Evolutionary conservation across 2,888 invertebrate species (phyloP), one percentile per base, ranked within the genome.

Genomic region (Minunthozetes semirufus): DNA sequence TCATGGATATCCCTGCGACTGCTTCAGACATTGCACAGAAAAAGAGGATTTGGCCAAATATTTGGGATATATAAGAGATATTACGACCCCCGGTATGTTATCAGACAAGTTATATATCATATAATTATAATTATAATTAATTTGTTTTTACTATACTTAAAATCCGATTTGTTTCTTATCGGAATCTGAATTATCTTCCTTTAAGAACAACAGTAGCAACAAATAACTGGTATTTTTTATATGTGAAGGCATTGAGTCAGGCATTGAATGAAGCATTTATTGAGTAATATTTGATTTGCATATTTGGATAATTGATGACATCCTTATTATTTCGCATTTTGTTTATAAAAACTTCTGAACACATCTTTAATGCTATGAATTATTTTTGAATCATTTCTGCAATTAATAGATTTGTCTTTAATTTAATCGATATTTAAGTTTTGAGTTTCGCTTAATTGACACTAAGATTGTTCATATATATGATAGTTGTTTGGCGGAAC

Each of bases 1-100:
- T 66, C 80, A 80, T 56, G 80, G 80, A 0, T 78, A 79, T 38
- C 80, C 80, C 0, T 80, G 80, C 73, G 80, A 80, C 61, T 80
- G 80, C 59, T 80, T 77, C 38, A 72, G 80, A 38, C 77, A 74
- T 50, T 80, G 80, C 38, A 73, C 72, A 17, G 73, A 77, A 68
- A 75, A 75, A 19, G 78, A 76, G 29, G 66, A 66, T 11, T 59
- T 79, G 29, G 59, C 48, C 0, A 74, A 76, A 15, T 80, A 77
- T 53, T 73, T 80, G 46, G 38, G 73, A 9, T 76, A 78, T 59
- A 75, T 80, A 22, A 74, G 78, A 0, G 73, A 77, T 13, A 70
- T 79, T 15, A 79, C 78, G n/a, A 77, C 71, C 27, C 76, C 76
- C 19, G 76, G 75, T 73, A 75, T 53, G 59, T 13, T 19, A 25